These are phyloP conservation scores for Cladorhizidae sp. DNA, from an alignment of 37 sponge, comb jelly and placozoan genomes.

Conservation along the genomic window DNA sequence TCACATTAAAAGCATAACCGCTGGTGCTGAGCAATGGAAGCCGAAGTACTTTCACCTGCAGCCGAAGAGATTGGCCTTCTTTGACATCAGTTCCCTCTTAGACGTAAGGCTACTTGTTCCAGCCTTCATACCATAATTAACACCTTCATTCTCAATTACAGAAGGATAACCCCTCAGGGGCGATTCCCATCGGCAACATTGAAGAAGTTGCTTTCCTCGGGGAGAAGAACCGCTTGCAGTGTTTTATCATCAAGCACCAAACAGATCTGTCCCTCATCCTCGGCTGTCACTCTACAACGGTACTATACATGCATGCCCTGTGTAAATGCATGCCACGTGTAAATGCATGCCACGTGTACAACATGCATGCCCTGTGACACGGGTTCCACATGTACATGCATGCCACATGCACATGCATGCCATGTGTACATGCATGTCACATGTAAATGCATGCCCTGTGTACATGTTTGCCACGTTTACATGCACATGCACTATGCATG, in stretches of 20 bases:
- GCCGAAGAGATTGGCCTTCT: constrained; percentile 21
- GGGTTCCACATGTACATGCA: too few species aligned
- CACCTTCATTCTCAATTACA: background rate
- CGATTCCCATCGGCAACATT: constrained; percentile 19
- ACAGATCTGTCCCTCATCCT: constrained; percentile 34
- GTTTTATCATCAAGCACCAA: constrained; percentile 35
- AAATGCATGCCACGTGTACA: too few species aligned
- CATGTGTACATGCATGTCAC: too few species aligned
- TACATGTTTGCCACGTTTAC: too few species aligned
- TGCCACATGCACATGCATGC: too few species aligned
- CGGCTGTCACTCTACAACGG: constrained; percentile 13
- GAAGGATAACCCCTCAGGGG: constrained; percentile 4
- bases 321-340: too few species aligned
- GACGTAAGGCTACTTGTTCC: constrained; percentile 1
- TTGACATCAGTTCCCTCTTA: constrained; percentile 8
- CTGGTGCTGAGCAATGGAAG: constrained; percentile 11
- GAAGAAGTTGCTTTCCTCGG: constrained; percentile 19
- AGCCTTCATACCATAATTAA: background rate
- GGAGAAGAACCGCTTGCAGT: constrained; percentile 17
- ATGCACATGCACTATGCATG: too few species aligned
- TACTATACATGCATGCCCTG: too few species aligned
- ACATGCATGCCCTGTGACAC: too few species aligned
- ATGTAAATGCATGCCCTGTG: too few species aligned
- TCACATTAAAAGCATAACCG: constrained; percentile 18
- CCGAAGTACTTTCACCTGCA: constrained; percentile 34